phyloP scores from a whole-genome alignment of 2,113 vertebrate genomes.

The Siphamia tubifer region DNA sequence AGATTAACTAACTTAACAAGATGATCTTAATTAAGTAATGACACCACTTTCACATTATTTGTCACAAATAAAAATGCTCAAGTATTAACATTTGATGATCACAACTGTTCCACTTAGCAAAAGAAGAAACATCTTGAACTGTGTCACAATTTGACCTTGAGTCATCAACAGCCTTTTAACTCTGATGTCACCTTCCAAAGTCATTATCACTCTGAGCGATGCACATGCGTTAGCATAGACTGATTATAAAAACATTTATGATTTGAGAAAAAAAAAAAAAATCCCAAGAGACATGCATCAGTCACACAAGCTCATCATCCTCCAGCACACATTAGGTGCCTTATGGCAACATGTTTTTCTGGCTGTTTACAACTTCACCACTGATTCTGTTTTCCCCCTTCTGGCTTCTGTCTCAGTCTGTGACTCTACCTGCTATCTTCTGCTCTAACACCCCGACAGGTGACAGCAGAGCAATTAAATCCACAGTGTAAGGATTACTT shows the following conservation, averaged over 20 bases:
- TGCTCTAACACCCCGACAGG: conserved; percentile 1
- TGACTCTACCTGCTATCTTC: conserved; percentile 13
- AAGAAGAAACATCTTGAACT: conserved; percentile 7
- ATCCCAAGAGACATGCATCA: conserved; percentile 40
- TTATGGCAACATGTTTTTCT: conserved; percentile 54
- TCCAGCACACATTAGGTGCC: conserved; percentile 39
- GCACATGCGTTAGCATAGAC: conserved; percentile 34
- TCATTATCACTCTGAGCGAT: conserved; percentile 28
- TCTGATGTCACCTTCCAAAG: conserved; percentile 21
- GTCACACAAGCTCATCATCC: conserved; percentile 52
- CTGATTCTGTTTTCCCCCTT: not conserved
- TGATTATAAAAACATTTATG: conserved; percentile 67
- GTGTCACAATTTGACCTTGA: conserved; percentile 45
- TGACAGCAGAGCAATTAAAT: conserved; percentile 38
- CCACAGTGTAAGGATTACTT: conserved; percentile 8
- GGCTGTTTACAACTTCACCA: conserved; percentile 20
- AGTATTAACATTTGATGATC: conserved; percentile 1
- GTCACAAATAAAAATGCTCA: not conserved
- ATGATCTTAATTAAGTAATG: conserved; percentile 27
- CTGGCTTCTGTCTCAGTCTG: conserved; percentile 24
- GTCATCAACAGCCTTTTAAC: conserved; percentile 35
- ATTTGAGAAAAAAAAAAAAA: conserved; percentile 46
- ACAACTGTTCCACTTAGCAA: not conserved
- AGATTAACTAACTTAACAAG: no score
- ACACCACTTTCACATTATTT: conserved; percentile 13